Evolutionary conservation across 2,113 vertebrate species (phyloP).

Genomic region (Caranx ignobilis): DNA sequence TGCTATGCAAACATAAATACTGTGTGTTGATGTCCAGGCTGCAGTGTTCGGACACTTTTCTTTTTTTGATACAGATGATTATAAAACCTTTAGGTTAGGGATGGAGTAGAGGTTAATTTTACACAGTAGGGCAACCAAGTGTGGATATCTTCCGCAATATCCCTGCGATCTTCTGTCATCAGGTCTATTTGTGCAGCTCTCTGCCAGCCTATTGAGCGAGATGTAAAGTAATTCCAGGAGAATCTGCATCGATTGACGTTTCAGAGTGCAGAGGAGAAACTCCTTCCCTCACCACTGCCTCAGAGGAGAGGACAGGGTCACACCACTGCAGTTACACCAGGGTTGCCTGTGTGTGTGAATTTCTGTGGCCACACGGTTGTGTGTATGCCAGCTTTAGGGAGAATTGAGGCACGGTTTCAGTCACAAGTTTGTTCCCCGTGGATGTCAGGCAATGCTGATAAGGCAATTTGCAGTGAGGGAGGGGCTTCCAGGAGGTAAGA

Average conservation of each 20-base stretch:
- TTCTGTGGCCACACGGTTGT: not conserved
- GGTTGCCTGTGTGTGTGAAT: slow-evolving; percentile 37
- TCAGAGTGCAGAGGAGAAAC: slow-evolving; percentile 66
- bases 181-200: slow-evolving; percentile 56
- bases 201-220: slow-evolving; percentile 57
- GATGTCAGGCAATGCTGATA: slow-evolving; percentile 38
- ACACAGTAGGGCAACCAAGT: slow-evolving; percentile 20
- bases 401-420: slow-evolving; percentile 6
- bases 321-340: slow-evolving; percentile 41
- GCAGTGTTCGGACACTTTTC: not conserved
- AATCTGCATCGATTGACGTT: slow-evolving; percentile 69
- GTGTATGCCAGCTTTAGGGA: not conserved
- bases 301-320: slow-evolving; percentile 73
- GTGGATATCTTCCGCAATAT: slow-evolving; percentile 42
- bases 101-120: not conserved
- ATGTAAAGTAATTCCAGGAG: slow-evolving; percentile 72
- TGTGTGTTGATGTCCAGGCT: not conserved
- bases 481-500: slow-evolving; percentile 16
- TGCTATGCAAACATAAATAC: not conserved
- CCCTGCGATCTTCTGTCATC: slow-evolving; percentile 52
- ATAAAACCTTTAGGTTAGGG: not conserved
- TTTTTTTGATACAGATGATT: not conserved
- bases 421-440: slow-evolving; percentile 13
- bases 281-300: slow-evolving; percentile 53
- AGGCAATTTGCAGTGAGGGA: not conserved